A percentile compares a stretch with the other conserved stretches of the same genome.
Evolutionary conservation across 1,140 invertebrate species (phyloP).

Genomic region (Elymnias hypermnestra): DNA sequence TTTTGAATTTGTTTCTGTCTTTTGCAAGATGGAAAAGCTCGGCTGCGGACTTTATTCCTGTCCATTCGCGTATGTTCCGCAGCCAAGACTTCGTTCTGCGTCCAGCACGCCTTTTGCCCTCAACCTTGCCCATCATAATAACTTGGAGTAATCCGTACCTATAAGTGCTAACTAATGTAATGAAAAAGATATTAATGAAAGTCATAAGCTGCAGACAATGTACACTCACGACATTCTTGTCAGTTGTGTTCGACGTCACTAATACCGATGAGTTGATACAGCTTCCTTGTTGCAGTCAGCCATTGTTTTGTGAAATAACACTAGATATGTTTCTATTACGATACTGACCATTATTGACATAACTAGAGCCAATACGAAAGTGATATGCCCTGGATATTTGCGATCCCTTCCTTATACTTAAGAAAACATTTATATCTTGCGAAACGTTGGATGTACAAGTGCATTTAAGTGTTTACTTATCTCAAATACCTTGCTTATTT

Average conservation of each 20-base stretch:
- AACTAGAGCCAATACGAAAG: constrained; percentile 22
- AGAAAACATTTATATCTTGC: constrained; percentile 10
- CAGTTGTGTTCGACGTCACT: constrained; percentile 15
- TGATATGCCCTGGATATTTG: constrained; percentile 19
- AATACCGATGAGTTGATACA: constrained; percentile 22
- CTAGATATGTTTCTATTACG: constrained; percentile 26
- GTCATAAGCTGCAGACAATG: not conserved
- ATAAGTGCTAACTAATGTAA: too few relatives aligned
- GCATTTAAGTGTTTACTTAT: not conserved
- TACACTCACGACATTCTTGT: constrained; percentile 37
- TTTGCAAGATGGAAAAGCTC: too few relatives aligned
- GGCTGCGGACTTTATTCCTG: too few relatives aligned
- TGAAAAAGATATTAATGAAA: not conserved
- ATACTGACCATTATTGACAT: constrained; percentile 25
- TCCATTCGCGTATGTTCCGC: too few relatives aligned
- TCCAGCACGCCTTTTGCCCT: too few relatives aligned
- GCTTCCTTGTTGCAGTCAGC: constrained; percentile 25
- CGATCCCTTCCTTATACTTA: constrained; percentile 17
- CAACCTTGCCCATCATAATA: too few relatives aligned
- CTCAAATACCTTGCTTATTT: constrained; percentile 1
- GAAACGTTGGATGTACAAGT: constrained; percentile 5
- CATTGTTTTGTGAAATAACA: constrained; percentile 42
- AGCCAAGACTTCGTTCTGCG: too few relatives aligned
- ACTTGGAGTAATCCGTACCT: too few relatives aligned
- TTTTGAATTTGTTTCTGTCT: too few relatives aligned